Base-by-base conservation (phyloP, 2,797 vertebrate species). In the Scolopax rusticola region DNA sequence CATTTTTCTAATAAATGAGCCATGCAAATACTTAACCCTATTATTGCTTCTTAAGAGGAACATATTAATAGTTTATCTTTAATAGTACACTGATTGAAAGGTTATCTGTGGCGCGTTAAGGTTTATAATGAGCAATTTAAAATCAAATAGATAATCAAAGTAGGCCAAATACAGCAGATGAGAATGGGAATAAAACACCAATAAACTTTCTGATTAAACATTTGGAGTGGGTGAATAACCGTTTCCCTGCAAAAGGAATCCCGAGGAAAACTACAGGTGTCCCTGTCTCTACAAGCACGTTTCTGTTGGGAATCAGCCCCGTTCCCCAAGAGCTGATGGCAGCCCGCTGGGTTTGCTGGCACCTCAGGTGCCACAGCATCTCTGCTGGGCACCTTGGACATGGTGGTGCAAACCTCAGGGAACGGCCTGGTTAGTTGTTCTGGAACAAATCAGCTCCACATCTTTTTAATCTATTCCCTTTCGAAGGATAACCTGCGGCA, bases 1-100 rank as follows among this genome's bases (percentile, higher is more conserved):
- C 33, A 36, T 89, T 98, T 95, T 97, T 94, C 92, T 82, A 82
- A 92, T 82, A 93, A 94, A 92, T 73, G 73, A 64, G 45, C 30
- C 51, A 18, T 76, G 54, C 67, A 94, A 90, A 91, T n/a, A 36
- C 67, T 92, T 96, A 94, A 90, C 89, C 86, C 90, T 96, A 27
- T 80, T 95, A 85, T 71, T 89, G 53, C 91, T 84, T 84, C 60
- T 85, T 84, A 74, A 80, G 32, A 82, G 36, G 51, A 92, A 57
- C 13, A 15, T n/a, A 51, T 67, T 80, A 77, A 71, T 83, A 79
- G 77, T 70, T 97, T 80, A 80, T 69, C 78, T 93, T 80, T 12
- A 89, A 50, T 15, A 65, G 36, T 54, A 36, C 11, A 17, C 25
- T 53, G 25, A 45, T 53, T 41, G 59, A 61, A 90, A 90, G 8